A percentile compares a stretch with the other conserved stretches of the same genome.
phyloP scores from a whole-genome alignment of 1,140 invertebrate genomes.

The Sesamia nonagrioides region DNA sequence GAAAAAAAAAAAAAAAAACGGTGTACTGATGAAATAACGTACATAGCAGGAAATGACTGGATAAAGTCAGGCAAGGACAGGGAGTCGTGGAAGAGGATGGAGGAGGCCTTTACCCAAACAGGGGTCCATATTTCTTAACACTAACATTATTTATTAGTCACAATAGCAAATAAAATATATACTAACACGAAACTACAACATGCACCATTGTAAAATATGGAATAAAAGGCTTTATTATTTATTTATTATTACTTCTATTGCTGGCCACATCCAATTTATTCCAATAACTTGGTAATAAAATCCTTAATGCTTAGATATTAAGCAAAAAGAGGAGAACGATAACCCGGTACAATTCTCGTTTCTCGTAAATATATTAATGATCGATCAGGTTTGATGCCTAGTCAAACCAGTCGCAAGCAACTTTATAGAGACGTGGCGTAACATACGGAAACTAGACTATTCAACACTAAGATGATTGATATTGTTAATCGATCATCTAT shows the following conservation, averaged over 20 bases:
- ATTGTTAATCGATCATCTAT: conserved; percentile 30
- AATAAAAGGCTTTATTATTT: no score
- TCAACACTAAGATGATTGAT: conserved; percentile 23
- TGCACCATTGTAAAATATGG: no score
- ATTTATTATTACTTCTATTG: not conserved
- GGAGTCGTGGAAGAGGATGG: no score
- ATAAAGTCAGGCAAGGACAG: no score
- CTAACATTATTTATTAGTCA: no score
- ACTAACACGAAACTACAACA: no score
- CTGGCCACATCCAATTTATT: not conserved
- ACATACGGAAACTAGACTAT: conserved; percentile 43
- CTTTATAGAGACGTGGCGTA: conserved; percentile 29
- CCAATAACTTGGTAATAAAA: not conserved
- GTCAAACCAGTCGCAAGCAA: conserved; percentile 24
- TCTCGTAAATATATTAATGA: conserved; percentile 42
- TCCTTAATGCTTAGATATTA: not conserved
- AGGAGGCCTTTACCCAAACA: no score
- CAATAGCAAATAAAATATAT: no score
- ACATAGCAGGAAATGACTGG: no score
- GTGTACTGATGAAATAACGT: no score
- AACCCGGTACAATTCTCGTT: conserved; percentile 37
- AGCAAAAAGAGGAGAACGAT: conserved; percentile 27
- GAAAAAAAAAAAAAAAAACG: no score
- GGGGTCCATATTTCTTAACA: no score
- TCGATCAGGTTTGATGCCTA: conserved; percentile 41